Evolutionary conservation across 1,140 invertebrate genomes (phyloP), one percentile per base, ranked within the genome.

Genomic region (Ladona fulva): DNA sequence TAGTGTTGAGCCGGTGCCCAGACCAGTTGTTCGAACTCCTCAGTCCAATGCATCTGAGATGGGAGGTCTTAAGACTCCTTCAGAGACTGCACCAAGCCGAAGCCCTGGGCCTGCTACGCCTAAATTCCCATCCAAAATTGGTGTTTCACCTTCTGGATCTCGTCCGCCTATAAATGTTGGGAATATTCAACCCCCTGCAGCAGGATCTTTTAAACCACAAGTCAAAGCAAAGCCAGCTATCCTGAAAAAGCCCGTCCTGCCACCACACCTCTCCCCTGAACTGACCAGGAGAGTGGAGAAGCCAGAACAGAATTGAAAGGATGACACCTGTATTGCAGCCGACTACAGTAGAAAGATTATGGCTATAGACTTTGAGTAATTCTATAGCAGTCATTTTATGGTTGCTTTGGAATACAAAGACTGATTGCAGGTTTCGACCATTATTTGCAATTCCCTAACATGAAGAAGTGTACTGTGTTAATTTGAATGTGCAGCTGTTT

Each of bases 211-310:
- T 76, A 93, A 92, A 82, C 90, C 91, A 6, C 89, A 91, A 80
- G 87, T 92, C 22, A 93, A 92, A 81, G 89, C 89, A 19, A 93
- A 93, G 83, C 92, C 92, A 0, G 89, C 90, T 78, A 88, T 93
- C 25, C 88, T 93, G 82, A 89, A 89, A 66, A 92, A 93, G 83
- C 92, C 92, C 11, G 85, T 87, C 52, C 83, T 90, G 59, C 88
- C 89, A 22, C 87, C 84, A 75, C 84, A 52, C 19, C 22, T 25
- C 19, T 77, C 76, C 10, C 76, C 76, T 37, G 76, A 77, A 59
- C 24, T 75, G 74, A 75, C 24, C 24, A 75, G 37, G 37, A 75
- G 37, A 19, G 37, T 25, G 5, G 74, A 75, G 16, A 75, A 25
- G 24, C 24, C 24, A 1, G 24, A 42, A 25, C 52, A 66, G n/a